These are phyloP conservation scores for Trachelus tabidus DNA, from an alignment of 2,888 invertebrate genomes.

Conservation along the genomic window DNA sequence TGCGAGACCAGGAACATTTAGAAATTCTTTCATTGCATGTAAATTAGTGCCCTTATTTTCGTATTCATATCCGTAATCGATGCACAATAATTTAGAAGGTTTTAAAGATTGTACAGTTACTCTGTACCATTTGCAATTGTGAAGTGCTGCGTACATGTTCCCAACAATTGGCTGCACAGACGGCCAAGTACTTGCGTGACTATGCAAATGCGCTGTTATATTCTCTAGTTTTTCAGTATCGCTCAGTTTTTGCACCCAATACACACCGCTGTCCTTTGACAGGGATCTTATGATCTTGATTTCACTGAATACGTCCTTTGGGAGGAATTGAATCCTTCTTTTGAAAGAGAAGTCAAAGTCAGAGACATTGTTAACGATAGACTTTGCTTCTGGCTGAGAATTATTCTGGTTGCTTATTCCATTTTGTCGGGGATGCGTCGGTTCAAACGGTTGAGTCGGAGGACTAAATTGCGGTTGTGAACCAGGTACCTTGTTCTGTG, in stretches of 20 bases:
- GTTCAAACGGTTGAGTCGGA: neutral
- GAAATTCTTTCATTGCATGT: constrained; percentile 26
- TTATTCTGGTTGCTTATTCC: neutral
- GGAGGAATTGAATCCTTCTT: constrained; percentile 27
- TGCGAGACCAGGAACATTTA: constrained; percentile 23
- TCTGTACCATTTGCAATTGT: constrained; percentile 44
- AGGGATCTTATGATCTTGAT: constrained; percentile 30
- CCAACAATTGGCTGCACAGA: constrained; percentile 29
- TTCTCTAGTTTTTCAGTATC: constrained; percentile 22
- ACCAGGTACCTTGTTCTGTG: neutral
- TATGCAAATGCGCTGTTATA: constrained; percentile 35
- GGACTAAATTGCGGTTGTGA: neutral
- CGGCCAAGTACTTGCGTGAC: constrained; percentile 3
- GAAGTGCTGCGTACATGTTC: constrained; percentile 36
- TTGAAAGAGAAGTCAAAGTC: neutral
- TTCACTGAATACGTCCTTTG: constrained; percentile 32
- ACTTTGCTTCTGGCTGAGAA: neutral
- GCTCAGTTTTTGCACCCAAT: constrained; percentile 40
- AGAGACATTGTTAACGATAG: neutral
- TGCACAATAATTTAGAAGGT: constrained; percentile 39
- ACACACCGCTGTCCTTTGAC: constrained; percentile 24
- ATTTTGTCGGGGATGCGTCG: neutral
- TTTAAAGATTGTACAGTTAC: constrained; percentile 31
- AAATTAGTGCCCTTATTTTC: constrained; percentile 29
- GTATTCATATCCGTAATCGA: constrained; percentile 49